phyloP scores from a whole-genome alignment of 2,888 invertebrate genomes.

The Ariolimax columbianus region DNA sequence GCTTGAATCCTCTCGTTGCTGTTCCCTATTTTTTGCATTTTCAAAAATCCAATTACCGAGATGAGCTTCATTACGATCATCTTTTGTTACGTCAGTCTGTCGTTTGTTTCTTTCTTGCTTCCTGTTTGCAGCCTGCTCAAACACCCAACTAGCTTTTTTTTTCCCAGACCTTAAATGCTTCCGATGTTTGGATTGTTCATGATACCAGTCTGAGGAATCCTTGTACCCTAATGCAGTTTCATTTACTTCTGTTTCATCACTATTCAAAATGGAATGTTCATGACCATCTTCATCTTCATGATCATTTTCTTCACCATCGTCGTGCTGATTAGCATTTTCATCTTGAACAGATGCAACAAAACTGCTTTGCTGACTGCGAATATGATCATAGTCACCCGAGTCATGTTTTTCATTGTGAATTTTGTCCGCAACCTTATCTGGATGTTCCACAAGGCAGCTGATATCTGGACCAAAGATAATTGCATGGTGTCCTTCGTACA shows the following conservation, averaged over 20 bases:
- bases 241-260: neutral
- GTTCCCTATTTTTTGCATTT: constrained; percentile 38
- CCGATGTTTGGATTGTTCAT: constrained; percentile 14
- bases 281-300: neutral
- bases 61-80: constrained; percentile 5
- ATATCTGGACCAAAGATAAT: neutral
- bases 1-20: constrained; percentile 22
- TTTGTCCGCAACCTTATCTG: neutral
- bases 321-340: neutral
- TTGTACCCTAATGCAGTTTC: neutral
- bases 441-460: neutral
- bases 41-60: constrained; percentile 48
- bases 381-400: neutral
- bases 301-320: neutral
- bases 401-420: neutral
- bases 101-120: constrained; percentile 15
- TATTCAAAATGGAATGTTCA: neutral
- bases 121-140: constrained; percentile 40
- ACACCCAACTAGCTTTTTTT: constrained; percentile 42
- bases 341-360: neutral
- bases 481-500: neutral
- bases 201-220: constrained; percentile 8
- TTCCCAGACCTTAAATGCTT: constrained; percentile 4
- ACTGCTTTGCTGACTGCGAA: neutral
- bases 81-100: neutral